These are phyloP conservation scores for Axis porcinus DNA, from an alignment of 2,113 vertebrate species.

Conservation along the genomic window DNA sequence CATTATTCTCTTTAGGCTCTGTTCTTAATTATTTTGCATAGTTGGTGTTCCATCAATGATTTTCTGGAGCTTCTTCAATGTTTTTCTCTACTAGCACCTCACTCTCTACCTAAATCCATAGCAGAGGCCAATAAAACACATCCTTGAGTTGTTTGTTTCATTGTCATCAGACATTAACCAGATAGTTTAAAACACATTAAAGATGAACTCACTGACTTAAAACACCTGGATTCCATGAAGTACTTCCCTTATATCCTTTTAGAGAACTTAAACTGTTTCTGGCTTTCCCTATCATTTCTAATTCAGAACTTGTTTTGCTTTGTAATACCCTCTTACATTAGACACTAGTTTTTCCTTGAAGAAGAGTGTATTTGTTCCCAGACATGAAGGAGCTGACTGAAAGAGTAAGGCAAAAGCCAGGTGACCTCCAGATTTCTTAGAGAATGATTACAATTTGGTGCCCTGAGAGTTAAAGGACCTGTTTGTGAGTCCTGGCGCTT, in stretches of 20 bases:
- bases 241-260: background rate
- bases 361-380: background rate
- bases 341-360: background rate
- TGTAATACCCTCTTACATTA: background rate
- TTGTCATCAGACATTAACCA: background rate
- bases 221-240: background rate
- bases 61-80: background rate
- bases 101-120: background rate
- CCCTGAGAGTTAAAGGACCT: background rate
- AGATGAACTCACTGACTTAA: background rate
- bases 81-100: background rate
- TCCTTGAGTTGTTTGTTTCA: background rate
- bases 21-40: conserved; percentile 38
- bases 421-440: background rate
- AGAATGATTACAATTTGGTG: background rate
- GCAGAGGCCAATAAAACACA: background rate
- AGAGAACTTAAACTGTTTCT: background rate
- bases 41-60: background rate
- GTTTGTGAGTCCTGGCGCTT: background rate
- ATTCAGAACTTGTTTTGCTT: background rate
- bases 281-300: background rate
- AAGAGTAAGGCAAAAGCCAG: background rate
- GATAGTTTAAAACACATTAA: background rate
- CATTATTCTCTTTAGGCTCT: conserved; percentile 39
- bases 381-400: background rate